Conservation (phyloP, 2,797 vertebrate species). For the Odontamblyopus lacepedii region DNA sequence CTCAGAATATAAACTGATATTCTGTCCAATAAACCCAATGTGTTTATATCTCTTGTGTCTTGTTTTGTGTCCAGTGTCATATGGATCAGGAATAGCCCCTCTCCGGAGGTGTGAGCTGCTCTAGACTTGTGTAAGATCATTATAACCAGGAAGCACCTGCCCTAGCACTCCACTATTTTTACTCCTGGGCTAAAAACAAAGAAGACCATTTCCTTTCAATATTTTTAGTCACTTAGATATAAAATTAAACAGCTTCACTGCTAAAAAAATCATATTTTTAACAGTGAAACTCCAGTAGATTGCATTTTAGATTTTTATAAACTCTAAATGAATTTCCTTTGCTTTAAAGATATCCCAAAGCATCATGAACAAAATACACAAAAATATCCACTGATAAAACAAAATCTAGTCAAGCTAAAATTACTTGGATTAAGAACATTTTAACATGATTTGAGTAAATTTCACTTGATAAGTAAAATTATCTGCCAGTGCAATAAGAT, state of each 20-base stretch:
- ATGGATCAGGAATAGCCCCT: background rate
- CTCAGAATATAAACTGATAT: conserved; percentile 7
- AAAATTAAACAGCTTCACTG: no score
- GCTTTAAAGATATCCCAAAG: background rate
- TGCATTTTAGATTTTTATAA: background rate
- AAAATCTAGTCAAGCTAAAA: no score
- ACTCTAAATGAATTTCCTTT: background rate
- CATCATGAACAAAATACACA: background rate
- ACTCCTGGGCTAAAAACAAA: background rate
- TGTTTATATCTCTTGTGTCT: conserved; percentile 20
- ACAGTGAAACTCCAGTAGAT: background rate
- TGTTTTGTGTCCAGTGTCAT: background rate
- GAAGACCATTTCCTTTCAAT: background rate
- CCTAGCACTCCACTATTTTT: background rate
- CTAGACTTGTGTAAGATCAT: background rate
- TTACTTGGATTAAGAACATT: no score
- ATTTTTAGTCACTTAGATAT: background rate
- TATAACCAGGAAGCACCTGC: conserved; percentile 10
- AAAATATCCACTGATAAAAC: background rate
- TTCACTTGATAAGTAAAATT: no score
- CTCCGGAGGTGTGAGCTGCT: background rate
- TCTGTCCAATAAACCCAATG: conserved; percentile 41
- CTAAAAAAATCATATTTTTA: background rate
- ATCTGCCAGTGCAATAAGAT: no score
- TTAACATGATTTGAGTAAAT: no score